Conservation (phyloP, 2,113 vertebrate genomes). For the Mungos mungo region DNA sequence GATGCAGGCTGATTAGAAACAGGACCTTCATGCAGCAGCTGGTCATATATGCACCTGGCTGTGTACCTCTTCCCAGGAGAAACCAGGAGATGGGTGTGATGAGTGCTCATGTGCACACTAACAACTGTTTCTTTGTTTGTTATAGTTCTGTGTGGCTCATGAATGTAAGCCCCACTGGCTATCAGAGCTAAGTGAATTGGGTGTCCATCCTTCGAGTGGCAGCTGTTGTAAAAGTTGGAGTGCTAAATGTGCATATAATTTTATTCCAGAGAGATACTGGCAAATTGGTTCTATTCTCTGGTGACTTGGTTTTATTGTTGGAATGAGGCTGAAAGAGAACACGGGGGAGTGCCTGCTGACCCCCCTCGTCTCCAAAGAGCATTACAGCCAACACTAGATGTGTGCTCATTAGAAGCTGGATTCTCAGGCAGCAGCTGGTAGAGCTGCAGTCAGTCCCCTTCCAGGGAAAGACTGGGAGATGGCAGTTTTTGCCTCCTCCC, state of each 20-base stretch:
- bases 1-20: not conserved
- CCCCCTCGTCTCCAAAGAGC: not conserved
- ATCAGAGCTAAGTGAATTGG: not conserved
- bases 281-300: not conserved
- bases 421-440: not conserved
- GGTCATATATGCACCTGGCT: not conserved
- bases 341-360: not conserved
- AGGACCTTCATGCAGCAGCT: not conserved
- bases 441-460: not conserved
- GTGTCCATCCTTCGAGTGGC: not conserved
- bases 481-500: not conserved
- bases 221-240: not conserved
- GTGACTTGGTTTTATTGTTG: not conserved
- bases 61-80: not conserved
- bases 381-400: not conserved
- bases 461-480: not conserved
- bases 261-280: not conserved
- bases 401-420: not conserved
- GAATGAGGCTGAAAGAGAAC: not conserved
- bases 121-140: not conserved
- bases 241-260: not conserved
- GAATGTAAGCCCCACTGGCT: not conserved
- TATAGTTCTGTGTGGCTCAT: not conserved
- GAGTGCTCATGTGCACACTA: not conserved
- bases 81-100: not conserved